phyloP scores from a whole-genome alignment of 2,797 vertebrate species.

The Lutra lutra region DNA sequence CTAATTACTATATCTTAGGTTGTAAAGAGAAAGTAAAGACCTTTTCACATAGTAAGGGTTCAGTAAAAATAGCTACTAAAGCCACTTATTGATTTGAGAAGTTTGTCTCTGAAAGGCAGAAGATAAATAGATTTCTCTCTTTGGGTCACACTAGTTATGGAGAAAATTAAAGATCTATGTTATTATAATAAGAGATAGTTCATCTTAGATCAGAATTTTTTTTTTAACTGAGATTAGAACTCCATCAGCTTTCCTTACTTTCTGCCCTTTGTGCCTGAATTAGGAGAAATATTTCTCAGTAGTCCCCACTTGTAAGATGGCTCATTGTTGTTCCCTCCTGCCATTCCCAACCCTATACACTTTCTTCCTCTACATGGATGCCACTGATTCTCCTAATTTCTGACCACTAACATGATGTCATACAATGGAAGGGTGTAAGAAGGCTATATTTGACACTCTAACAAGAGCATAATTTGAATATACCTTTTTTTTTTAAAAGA shows the following conservation, averaged over 20 bases:
- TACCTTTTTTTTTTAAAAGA: too few relatives aligned
- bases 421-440: background rate
- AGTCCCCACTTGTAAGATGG: background rate
- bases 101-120: background rate
- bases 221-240: background rate
- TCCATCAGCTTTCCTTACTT: background rate
- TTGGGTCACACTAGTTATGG: background rate
- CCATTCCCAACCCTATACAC: background rate
- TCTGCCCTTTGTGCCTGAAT: background rate
- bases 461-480: background rate
- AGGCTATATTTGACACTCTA: background rate
- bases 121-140: background rate
- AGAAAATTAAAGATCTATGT: background rate
- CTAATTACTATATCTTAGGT: background rate
- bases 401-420: background rate
- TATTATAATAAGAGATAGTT: background rate
- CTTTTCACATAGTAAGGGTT: background rate
- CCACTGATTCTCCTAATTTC: background rate
- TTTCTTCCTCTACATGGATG: background rate
- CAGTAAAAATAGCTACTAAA: background rate
- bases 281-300: background rate
- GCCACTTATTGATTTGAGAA: background rate
- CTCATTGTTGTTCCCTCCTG: background rate
- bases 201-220: background rate
- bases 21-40: background rate